phyloP scores from a whole-genome alignment of 2,888 invertebrate genomes.

The Crematogaster levior region DNA sequence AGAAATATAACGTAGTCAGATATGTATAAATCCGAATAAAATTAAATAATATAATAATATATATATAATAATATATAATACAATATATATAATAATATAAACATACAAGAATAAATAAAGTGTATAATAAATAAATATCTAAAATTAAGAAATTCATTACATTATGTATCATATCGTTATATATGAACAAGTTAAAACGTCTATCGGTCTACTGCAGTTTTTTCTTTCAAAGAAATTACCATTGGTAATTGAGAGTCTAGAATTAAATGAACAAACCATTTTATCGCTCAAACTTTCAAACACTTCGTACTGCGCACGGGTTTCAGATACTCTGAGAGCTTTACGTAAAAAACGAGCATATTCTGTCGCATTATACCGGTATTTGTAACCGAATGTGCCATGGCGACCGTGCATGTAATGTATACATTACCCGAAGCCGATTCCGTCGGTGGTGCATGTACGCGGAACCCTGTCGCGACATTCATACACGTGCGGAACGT shows the following conservation, averaged over 20 bases:
- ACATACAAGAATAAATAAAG: not conserved
- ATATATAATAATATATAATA: not conserved
- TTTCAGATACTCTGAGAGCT: not conserved
- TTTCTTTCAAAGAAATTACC: not conserved
- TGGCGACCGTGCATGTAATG: constrained; percentile 45
- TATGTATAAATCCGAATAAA: not conserved
- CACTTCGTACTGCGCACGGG: not conserved
- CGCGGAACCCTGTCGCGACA: constrained; percentile 38
- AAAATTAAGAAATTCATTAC: not conserved
- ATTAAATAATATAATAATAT: not conserved
- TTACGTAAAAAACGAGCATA: constrained; percentile 38
- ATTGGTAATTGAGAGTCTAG: not conserved
- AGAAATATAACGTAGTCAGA: not conserved
- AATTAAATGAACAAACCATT: constrained; percentile 20
- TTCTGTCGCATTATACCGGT: constrained; percentile 43
- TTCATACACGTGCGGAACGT: not conserved
- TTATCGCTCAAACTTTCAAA: not conserved
- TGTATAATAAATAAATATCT: not conserved
- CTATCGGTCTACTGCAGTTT: not conserved
- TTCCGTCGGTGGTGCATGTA: constrained; percentile 35
- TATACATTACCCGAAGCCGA: constrained; percentile 50
- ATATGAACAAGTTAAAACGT: not conserved
- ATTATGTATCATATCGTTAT: no score
- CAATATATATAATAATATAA: not conserved
- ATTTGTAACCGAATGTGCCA: constrained; percentile 42